These are phyloP conservation scores for Delphinus delphis DNA, from an alignment of 2,113 vertebrate genomes.

Conservation along the genomic window DNA sequence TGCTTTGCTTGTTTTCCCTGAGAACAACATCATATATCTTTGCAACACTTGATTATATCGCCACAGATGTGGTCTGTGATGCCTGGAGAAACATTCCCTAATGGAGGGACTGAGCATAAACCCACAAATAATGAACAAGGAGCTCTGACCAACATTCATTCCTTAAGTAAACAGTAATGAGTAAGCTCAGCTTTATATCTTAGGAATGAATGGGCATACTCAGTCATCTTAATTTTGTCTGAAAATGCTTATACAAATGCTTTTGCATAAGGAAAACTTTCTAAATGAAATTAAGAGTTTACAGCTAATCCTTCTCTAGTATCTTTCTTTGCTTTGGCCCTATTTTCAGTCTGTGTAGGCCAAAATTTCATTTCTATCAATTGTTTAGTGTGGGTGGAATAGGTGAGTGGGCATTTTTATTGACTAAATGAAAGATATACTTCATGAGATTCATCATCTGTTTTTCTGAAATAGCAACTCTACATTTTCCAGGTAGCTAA, in stretches of 20 bases:
- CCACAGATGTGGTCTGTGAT: not conserved
- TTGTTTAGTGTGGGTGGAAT: conserved; percentile 56
- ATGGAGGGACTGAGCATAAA: not conserved
- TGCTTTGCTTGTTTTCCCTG: not conserved
- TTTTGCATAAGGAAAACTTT: conserved; percentile 11
- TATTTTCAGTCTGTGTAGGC: conserved; percentile 51
- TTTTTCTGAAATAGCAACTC: conserved; percentile 67
- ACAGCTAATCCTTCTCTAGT: conserved; percentile 26
- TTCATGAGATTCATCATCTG: conserved; percentile 51
- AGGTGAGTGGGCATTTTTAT: conserved; percentile 68
- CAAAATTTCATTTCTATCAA: conserved; percentile 70
- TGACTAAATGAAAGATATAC: conserved; percentile 67
- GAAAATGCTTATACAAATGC: not conserved
- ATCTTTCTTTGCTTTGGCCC: conserved; percentile 34
- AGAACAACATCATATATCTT: not conserved
- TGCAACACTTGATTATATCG: conserved; percentile 7
- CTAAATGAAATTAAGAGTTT: not conserved
- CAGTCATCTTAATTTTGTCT: conserved; percentile 4
- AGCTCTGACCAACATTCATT: not conserved
- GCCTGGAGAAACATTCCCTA: not conserved
- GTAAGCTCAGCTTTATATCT: not conserved
- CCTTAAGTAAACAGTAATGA: not conserved
- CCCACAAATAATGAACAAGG: not conserved
- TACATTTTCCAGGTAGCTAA: conserved; percentile 56
- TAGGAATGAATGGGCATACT: conserved; percentile 6